These are phyloP conservation scores for Asteroscopus sphinx DNA, from an alignment of 2,888 invertebrate species.

Conservation along the genomic window DNA sequence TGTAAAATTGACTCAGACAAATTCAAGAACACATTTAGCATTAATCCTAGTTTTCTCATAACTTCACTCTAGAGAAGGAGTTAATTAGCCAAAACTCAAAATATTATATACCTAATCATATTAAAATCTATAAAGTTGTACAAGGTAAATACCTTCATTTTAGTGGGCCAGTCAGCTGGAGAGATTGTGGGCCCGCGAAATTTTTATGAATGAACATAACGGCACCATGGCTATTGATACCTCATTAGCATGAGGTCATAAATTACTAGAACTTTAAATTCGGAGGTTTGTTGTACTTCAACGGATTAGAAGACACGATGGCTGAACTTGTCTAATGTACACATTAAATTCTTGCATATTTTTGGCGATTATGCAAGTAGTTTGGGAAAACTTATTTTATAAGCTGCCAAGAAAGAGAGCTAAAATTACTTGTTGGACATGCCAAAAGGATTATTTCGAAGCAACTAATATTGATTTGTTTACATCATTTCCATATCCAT, in stretches of 20 bases:
- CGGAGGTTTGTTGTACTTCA: slow-evolving; percentile 55
- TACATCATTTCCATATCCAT: background rate
- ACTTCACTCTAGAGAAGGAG: background rate
- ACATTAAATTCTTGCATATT: slow-evolving; percentile 26
- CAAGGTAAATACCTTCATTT: slow-evolving; percentile 18
- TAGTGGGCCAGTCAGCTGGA: slow-evolving; percentile 45
- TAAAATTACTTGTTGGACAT: background rate
- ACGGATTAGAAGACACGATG: slow-evolving; percentile 40
- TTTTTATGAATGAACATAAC: slow-evolving; percentile 82
- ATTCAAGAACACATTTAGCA: too few relatives aligned
- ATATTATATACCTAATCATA: background rate
- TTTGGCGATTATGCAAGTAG: slow-evolving; percentile 26
- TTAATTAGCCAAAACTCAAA: background rate
- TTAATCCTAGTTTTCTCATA: too few relatives aligned
- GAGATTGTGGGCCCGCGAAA: slow-evolving; percentile 56
- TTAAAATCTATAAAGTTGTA: slow-evolving; percentile 5
- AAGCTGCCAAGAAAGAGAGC: background rate
- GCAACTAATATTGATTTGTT: background rate
- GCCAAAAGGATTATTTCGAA: background rate
- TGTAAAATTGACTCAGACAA: too few relatives aligned
- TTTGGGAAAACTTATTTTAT: background rate
- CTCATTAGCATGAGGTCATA: slow-evolving; percentile 80
- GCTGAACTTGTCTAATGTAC: slow-evolving; percentile 18
- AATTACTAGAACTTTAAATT: slow-evolving; percentile 67
- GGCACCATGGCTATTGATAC: slow-evolving; percentile 75